Percentiles rank a stretch among this genome's conserved stretches.
These are phyloP conservation scores for Xiphophorus birchmanni DNA, from an alignment of 2,797 vertebrate genomes.

Conservation along the genomic window DNA sequence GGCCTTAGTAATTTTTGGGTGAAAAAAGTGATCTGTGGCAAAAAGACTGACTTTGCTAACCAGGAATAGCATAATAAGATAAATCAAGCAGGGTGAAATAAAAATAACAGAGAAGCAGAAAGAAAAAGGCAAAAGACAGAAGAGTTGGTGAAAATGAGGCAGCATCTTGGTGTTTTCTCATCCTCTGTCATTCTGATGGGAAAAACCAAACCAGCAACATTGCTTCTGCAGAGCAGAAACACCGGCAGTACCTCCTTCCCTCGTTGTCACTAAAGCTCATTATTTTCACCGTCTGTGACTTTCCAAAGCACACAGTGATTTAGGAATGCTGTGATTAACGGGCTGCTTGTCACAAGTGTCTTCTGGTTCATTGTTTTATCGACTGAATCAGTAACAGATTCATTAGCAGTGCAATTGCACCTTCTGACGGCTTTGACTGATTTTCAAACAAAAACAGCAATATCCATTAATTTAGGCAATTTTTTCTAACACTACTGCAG, in stretches of 20 bases:
- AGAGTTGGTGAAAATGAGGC: slow-evolving; percentile 26
- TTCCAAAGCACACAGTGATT: not conserved
- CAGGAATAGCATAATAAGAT: not conserved
- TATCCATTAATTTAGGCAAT: not conserved
- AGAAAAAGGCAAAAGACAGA: slow-evolving; percentile 5
- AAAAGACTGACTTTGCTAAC: not conserved
- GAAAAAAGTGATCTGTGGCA: too few species aligned
- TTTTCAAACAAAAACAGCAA: not conserved
- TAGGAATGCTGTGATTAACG: slow-evolving; percentile 4
- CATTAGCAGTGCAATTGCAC: not conserved
- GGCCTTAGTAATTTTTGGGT: too few species aligned
- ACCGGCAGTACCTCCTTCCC: not conserved
- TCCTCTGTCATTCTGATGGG: slow-evolving; percentile 25
- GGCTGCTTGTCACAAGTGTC: not conserved
- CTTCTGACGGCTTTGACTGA: not conserved
- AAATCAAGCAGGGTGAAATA: not conserved
- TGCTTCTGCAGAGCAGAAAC: slow-evolving; percentile 2
- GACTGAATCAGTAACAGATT: not conserved
- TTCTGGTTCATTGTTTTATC: slow-evolving; percentile 1
- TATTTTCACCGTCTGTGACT: slow-evolving; percentile 6
- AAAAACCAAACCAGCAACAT: slow-evolving; percentile 32
- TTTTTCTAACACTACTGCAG: not conserved
- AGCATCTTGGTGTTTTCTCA: slow-evolving; percentile 39
- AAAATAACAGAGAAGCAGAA: slow-evolving; percentile 12
- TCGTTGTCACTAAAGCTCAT: slow-evolving; percentile 9